Base-by-base conservation (phyloP, 1,140 invertebrate genomes). In the Eulimnadia texana region DNA sequence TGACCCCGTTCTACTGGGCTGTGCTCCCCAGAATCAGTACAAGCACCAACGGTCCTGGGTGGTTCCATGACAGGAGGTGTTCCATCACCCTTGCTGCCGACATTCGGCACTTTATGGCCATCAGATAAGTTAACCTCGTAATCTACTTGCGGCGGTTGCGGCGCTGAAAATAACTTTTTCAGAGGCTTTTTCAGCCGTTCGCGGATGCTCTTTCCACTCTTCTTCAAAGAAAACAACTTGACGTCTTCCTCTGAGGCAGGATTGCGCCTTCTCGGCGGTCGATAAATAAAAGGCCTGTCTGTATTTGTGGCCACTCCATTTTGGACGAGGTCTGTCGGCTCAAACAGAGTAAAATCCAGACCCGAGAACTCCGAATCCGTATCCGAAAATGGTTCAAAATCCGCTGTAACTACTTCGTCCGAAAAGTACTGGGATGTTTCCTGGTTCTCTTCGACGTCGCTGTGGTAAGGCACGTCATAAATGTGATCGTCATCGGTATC, bases 331-430 rank as follows among this genome's bases (percentile, higher is more conserved):
- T 29, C 13, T 9, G 33, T 9, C 19, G 81, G 82, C 69, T 84
- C 82, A 72, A 84, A 84, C 51, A 84, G 72, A 27, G 81, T 75
- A 65, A 83, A 74, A 72, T 84, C 81, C 67, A 83, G 73, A 65
- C 81, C 81, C 63, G 82, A 80, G 78, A 84, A 80, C 71, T 83
- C 81, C 72, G 80, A 82, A 64, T 73, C 71, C 64, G 76, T 78
- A 62, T 78, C 77, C 11, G 75, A 77, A 64, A 79, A 79, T 9
- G 77, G 77, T 64, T 79, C 77, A 65, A 78, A 79, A 64, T 79
- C 77, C 10, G 55, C 55, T 23, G 28, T 42, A 20, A 42, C 42
- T 3, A 60, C 33, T 60, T 60, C 42, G 3, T 52, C 52, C 11
- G 55, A 58, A 20, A 58, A 58, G 3, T 33, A 2, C 42, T 58